Conservation (phyloP, 2,888 invertebrate genomes). For the Ypsolopha sequella region DNA sequence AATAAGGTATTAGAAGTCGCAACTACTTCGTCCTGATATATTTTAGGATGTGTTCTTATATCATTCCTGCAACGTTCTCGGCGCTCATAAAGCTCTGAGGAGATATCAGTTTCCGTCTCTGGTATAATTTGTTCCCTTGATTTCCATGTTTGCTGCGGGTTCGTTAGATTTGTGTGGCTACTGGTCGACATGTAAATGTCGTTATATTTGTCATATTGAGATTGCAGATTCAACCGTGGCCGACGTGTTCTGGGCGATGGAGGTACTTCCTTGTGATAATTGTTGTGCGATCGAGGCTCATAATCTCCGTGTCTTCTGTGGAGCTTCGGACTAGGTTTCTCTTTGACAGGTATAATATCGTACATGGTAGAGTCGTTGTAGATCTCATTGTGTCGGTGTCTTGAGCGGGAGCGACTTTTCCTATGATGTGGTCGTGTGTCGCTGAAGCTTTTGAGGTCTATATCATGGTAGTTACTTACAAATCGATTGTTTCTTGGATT, state of each 20-base stretch:
- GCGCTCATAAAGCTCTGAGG: conserved; percentile 10
- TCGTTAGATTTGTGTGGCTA: no score
- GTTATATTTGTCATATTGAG: conserved; percentile 34
- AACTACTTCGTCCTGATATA: no score
- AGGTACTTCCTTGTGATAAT: conserved; percentile 39
- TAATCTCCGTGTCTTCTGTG: conserved; percentile 39
- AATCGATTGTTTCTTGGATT: no score
- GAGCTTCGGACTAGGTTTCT: conserved; percentile 49
- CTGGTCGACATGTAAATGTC: conserved; percentile 11
- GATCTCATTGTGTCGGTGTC: conserved; percentile 20
- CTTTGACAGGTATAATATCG: conserved; percentile 54
- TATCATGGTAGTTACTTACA: no score
- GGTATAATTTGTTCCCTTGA: conserved; percentile 1
- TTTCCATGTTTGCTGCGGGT: no score
- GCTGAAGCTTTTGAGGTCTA: conserved; percentile 28
- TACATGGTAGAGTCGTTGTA: conserved; percentile 46
- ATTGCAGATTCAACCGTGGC: conserved; percentile 46
- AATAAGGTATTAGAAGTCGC: no score
- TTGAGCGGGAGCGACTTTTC: conserved; percentile 19
- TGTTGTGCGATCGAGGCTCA: conserved; percentile 21
- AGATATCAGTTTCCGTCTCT: conserved; percentile 11
- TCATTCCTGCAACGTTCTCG: no score
- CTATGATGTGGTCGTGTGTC: conserved; percentile 34
- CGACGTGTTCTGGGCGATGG: conserved; percentile 49
- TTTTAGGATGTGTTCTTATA: no score